Percentiles rank a stretch among this genome's conserved stretches.
These are phyloP conservation scores for Tillus elongatus DNA, from an alignment of 2,888 invertebrate species.

Conservation along the genomic window DNA sequence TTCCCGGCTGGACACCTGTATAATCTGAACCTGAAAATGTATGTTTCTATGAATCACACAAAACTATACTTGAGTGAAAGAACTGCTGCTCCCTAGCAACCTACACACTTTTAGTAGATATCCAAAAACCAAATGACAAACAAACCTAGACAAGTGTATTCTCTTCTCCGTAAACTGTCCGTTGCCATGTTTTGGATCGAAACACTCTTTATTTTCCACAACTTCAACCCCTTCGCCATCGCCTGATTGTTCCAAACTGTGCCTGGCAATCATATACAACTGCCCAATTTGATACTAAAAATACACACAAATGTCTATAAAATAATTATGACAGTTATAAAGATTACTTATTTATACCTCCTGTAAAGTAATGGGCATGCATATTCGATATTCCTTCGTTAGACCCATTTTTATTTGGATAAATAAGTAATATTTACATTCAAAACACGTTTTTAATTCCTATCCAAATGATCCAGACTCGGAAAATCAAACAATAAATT, in stretches of 20 bases:
- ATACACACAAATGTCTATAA: no score
- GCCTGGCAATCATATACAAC: conserved; percentile 89
- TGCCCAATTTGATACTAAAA: conserved; percentile 83
- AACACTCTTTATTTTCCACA: conserved; percentile 70
- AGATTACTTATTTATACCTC: conserved; percentile 54
- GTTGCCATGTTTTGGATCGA: conserved; percentile 67
- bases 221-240: conserved; percentile 89
- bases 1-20: no score
- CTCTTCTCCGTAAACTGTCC: conserved; percentile 88
- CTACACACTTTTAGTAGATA: no score
- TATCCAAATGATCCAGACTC: no score
- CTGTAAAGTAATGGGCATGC: conserved; percentile 86
- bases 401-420: conserved; percentile 57
- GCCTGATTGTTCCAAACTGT: conserved; percentile 84
- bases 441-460: no score
- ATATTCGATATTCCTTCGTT: conserved; percentile 81
- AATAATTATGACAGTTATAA: conserved; percentile 16
- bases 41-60: no score
- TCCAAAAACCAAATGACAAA: no score
- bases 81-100: no score
- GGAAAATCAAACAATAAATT: no score
- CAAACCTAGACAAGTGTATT: conserved; percentile 77
- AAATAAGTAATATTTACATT: conserved; percentile 29
- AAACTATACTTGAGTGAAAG: no score
- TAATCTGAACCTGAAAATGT: no score